Base-by-base conservation (phyloP, 2,113 vertebrate species). In the Ciconia maguari region DNA sequence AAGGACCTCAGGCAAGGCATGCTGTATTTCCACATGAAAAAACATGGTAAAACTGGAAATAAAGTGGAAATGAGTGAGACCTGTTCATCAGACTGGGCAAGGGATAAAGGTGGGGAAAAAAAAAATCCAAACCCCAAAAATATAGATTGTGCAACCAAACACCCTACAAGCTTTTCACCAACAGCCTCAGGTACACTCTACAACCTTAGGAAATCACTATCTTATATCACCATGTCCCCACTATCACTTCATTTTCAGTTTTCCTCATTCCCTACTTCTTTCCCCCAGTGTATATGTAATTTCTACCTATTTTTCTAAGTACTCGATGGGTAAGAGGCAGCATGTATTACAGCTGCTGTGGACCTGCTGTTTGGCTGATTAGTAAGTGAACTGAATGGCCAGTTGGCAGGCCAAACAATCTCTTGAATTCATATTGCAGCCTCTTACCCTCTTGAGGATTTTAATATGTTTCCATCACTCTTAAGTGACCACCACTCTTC, bases 401-500 rank as follows among this genome's bases (percentile, higher is more conserved):
- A 88, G 3, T 16, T 90, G 49, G 7, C 10, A 76, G 49, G 13
- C 20, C 20, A 78, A 60, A 82, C 3, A 82, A 20, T 57, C 4
- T 46, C 38, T 71, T 92, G 61, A 85, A 60, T 74, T 57, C 3
- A 11, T 60, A 9, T 29, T 19, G 5, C 2, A 2, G 8, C 2
- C 11, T 65, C 85, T 52, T 52, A 36, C 3, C 7, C 20, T 58
- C 19, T 65, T 66, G 13, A 58, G 7, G 6, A 10, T 62, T 44
- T 65, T 57, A 54, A 29, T 17, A 69, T 13, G 0, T 22, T n/a
- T 42, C 27, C 7, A 21, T 77, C 16, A 70, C 6, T n/a, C 9
- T 57, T 29, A 34, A n/a, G 11, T 0, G 0, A 69, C 16, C n/a
- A 61, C 8, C 4, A 21, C 9, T 34, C 11, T 72, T 75, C 34